These are phyloP conservation scores for Phyto melanocephala DNA, from an alignment of 2,888 invertebrate genomes.

Conservation along the genomic window DNA sequence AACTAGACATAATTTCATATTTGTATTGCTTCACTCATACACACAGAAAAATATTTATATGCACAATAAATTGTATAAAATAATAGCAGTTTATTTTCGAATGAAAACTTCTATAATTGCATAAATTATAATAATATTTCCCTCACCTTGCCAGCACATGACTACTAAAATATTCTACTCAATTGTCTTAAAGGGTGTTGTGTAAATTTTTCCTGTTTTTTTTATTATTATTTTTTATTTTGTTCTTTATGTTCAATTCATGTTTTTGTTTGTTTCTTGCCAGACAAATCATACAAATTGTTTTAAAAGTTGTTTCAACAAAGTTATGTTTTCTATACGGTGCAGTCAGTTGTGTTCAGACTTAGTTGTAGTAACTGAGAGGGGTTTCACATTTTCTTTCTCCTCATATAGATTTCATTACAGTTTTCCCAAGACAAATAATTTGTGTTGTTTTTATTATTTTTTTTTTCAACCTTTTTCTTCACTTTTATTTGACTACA, in stretches of 20 bases:
- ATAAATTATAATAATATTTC: constrained; percentile 20
- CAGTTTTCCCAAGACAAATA: constrained; percentile 54
- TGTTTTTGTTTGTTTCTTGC: constrained; percentile 26
- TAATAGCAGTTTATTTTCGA: constrained; percentile 21
- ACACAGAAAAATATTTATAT: no score
- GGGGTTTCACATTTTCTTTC: constrained; percentile 15
- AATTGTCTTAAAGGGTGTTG: background rate
- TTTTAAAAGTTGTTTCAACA: constrained; percentile 38
- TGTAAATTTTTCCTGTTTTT: background rate
- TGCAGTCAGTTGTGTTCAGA: background rate
- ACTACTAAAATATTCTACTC: background rate
- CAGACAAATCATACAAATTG: constrained; percentile 49
- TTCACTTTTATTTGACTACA: background rate
- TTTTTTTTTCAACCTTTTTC: background rate
- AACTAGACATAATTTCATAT: constrained; percentile 7
- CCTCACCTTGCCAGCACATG: background rate
- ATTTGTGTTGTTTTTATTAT: background rate
- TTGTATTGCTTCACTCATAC: no score
- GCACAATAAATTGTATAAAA: background rate
- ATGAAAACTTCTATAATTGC: constrained; percentile 8
- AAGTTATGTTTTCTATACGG: constrained; percentile 23
- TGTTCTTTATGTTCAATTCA: constrained; percentile 6
- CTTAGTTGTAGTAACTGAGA: background rate
- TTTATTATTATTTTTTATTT: no score
- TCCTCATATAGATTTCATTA: constrained; percentile 34